Conservation (phyloP, 2,797 vertebrate genomes). For the Phrynocephalus guinanensis region DNA sequence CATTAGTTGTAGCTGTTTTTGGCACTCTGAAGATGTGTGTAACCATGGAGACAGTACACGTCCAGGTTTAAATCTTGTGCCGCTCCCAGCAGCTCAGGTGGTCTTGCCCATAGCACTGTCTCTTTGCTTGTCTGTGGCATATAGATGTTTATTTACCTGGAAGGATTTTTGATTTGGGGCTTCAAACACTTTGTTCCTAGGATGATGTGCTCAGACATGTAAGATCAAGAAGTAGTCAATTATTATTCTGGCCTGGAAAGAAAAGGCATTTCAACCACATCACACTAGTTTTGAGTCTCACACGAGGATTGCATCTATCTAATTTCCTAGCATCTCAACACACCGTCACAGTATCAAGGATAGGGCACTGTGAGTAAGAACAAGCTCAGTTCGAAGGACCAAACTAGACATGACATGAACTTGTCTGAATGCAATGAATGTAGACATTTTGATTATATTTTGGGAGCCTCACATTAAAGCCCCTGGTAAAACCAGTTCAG, state of each 20-base stretch:
- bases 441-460: background rate
- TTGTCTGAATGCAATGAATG: background rate
- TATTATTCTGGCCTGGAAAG: background rate
- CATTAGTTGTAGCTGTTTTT: slow-evolving; percentile 25
- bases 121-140: background rate
- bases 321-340: background rate
- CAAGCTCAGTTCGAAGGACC: background rate
- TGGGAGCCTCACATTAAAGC: too few species aligned
- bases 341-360: too few species aligned
- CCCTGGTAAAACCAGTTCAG: background rate
- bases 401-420: background rate
- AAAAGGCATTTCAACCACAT: background rate
- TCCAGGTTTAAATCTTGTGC: background rate
- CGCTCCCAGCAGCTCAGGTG: background rate
- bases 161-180: background rate
- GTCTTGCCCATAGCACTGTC: background rate
- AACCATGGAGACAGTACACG: slow-evolving; percentile 8
- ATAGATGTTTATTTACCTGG: background rate
- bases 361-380: too few species aligned
- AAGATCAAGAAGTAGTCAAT: background rate
- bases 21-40: slow-evolving; percentile 10
- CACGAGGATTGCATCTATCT: background rate
- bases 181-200: background rate
- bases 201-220: background rate
- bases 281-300: background rate